Conservation (phyloP, 2,888 invertebrate species). For the Noctua comes region DNA sequence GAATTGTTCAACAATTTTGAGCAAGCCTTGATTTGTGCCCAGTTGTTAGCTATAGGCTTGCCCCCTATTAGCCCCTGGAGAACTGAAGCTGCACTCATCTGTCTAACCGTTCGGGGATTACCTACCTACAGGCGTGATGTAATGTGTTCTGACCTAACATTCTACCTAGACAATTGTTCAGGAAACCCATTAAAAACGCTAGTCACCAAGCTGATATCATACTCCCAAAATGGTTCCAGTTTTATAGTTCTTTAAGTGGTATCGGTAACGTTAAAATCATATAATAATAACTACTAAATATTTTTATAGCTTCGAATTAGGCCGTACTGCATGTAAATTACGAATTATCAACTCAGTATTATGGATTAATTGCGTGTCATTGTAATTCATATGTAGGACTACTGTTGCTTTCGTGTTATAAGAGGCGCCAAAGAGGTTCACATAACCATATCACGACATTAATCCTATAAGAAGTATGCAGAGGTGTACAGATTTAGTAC, state of each 20-base stretch:
- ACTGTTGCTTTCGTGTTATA: background rate
- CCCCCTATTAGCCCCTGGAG: background rate
- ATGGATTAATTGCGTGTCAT: constrained; percentile 11
- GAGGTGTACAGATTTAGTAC: background rate
- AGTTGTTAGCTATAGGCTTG: background rate
- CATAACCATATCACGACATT: background rate
- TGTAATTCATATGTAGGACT: constrained; percentile 4
- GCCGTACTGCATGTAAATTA: constrained; percentile 50
- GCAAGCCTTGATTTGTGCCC: background rate
- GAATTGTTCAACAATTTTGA: background rate
- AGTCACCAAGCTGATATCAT: constrained; percentile 44
- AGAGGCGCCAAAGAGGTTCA: no score
- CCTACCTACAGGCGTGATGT: background rate
- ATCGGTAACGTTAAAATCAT: constrained; percentile 22
- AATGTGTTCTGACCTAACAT: background rate
- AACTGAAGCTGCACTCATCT: background rate
- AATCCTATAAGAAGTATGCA: background rate
- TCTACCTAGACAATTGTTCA: background rate
- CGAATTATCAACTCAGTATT: constrained; percentile 22
- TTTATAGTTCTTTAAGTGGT: constrained; percentile 34
- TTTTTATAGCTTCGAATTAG: constrained; percentile 17
- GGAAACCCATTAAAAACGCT: constrained; percentile 1
- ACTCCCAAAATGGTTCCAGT: constrained; percentile 11
- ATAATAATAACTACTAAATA: constrained; percentile 31
- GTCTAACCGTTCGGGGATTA: background rate